These are phyloP conservation scores for Macroglossus sobrinus DNA, from an alignment of 2,113 vertebrate genomes.

Conservation along the genomic window DNA sequence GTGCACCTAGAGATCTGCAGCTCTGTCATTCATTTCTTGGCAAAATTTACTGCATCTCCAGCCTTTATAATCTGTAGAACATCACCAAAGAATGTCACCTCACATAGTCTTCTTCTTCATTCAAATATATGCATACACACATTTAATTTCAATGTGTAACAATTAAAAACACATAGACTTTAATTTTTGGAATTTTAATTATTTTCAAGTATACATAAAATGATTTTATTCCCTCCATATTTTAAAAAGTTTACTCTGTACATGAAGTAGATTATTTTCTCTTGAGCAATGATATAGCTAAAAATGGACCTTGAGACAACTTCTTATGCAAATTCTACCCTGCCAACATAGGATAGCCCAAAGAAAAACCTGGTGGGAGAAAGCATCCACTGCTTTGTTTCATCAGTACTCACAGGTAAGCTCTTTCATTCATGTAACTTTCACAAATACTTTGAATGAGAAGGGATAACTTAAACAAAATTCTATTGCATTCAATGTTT, in stretches of 20 bases:
- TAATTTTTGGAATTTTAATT: background rate
- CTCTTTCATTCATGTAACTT: background rate
- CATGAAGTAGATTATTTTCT: background rate
- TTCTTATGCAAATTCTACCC: background rate
- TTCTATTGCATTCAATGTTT: background rate
- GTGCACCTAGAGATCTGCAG: background rate
- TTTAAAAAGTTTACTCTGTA: background rate
- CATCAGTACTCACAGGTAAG: background rate
- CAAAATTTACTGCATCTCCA: background rate
- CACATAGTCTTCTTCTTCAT: background rate
- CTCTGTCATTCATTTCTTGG: background rate
- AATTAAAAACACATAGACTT: background rate
- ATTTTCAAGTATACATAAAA: background rate
- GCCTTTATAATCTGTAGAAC: background rate
- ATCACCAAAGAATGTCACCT: background rate
- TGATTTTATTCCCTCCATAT: background rate
- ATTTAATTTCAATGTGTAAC: background rate
- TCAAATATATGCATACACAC: background rate
- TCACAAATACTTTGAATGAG: background rate
- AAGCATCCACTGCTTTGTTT: background rate
- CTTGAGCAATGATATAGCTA: background rate
- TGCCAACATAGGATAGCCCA: background rate
- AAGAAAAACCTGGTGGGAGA: background rate
- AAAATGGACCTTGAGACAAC: background rate
- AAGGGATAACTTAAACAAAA: background rate